Percentiles rank a stretch among this genome's conserved stretches.
Conservation (phyloP, 2,797 vertebrate genomes). For the Peromyscus melanophrys region DNA sequence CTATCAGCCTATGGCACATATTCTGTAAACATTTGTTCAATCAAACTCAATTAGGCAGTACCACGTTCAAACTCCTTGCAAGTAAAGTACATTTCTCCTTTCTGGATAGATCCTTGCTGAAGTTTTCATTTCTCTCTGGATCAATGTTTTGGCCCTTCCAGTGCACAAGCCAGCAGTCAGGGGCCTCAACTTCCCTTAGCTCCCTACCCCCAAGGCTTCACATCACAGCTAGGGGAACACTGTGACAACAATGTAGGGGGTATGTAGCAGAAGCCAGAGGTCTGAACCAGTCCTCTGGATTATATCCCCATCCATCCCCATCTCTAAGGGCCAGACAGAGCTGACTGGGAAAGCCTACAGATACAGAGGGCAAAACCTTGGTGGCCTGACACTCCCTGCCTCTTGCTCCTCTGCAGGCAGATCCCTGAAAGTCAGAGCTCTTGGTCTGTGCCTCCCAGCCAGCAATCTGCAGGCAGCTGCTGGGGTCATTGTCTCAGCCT, state of each 20-base stretch:
- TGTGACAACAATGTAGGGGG: neutral
- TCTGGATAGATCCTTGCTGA: neutral
- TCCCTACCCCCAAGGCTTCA: neutral
- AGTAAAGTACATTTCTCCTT: neutral
- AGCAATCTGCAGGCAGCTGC: conserved; percentile 78
- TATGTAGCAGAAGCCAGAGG: neutral
- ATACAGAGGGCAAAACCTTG: neutral
- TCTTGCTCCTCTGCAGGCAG: neutral
- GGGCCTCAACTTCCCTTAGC: no score
- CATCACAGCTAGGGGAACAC: neutral
- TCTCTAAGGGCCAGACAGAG: neutral
- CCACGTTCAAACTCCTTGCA: neutral
- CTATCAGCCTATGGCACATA: neutral
- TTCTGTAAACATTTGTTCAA: neutral
- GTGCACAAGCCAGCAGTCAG: neutral
- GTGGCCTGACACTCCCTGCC: neutral
- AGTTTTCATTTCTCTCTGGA: neutral
- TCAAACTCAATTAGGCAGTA: neutral
- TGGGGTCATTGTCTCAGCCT: conserved; percentile 78
- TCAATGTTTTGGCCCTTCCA: neutral
- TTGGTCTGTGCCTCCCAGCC: conserved; percentile 21
- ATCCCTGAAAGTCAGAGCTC: neutral
- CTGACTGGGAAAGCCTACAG: conserved; percentile 70
- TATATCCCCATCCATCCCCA: neutral
- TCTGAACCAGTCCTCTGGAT: neutral